Conservation (phyloP, 2,113 vertebrate genomes). For the Pelodiscus sinensis region DNA sequence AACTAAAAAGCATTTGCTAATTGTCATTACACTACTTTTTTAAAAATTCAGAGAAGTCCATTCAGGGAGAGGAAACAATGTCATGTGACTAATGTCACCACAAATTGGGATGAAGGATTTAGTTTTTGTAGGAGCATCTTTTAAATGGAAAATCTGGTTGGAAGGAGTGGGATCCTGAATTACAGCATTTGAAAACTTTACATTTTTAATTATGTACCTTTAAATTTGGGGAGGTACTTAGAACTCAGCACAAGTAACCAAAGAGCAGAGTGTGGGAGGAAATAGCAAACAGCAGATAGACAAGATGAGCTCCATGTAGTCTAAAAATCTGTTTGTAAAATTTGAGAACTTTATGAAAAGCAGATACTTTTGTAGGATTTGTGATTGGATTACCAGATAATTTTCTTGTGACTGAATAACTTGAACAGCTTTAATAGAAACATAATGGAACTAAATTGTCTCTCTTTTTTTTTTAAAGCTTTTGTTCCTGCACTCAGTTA, state of each 20-base stretch:
- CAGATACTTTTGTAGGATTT: too few relatives aligned
- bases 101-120: background rate
- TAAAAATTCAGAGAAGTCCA: background rate
- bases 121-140: background rate
- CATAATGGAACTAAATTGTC: background rate
- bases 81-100: background rate
- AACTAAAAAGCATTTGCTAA: background rate
- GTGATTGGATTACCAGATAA: background rate
- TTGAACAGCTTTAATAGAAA: background rate
- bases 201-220: background rate
- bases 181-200: background rate
- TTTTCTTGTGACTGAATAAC: background rate
- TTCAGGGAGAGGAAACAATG: background rate
- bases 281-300: background rate
- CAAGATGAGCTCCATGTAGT: background rate
- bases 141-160: background rate
- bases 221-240: background rate
- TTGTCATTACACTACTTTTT: background rate
- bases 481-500: background rate
- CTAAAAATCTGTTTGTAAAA: background rate
- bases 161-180: background rate
- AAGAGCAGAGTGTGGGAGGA: accelerated
- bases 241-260: background rate
- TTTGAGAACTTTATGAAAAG: background rate
- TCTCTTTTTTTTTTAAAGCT: background rate